Evolutionary conservation across 2,113 vertebrate genomes (phyloP).

Genomic region (Promerops cafer): DNA sequence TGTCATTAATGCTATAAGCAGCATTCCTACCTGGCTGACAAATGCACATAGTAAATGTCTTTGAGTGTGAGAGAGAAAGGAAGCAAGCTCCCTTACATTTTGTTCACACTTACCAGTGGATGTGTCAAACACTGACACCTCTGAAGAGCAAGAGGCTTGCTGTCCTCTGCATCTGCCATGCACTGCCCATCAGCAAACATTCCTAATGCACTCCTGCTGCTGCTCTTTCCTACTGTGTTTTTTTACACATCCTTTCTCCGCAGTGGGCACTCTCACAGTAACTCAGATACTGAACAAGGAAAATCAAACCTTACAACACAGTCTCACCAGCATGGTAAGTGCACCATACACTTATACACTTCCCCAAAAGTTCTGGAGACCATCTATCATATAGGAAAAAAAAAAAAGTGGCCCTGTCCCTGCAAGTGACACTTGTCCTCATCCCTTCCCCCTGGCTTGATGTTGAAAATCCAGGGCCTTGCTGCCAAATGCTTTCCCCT

Average conservation of each 20-base stretch:
- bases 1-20: background rate
- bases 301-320: background rate
- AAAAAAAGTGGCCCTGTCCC: background rate
- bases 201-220: background rate
- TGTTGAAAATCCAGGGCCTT: background rate
- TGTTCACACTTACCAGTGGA: slow-evolving; percentile 6
- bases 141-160: background rate
- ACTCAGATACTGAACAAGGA: background rate
- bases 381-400: background rate
- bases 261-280: background rate
- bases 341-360: background rate
- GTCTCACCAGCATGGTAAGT: background rate
- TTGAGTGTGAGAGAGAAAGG: background rate
- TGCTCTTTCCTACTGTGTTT: background rate
- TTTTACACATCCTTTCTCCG: background rate
- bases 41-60: background rate
- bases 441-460: background rate
- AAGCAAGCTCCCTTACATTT: slow-evolving; percentile 3
- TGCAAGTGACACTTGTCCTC: background rate
- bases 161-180: background rate
- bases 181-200: background rate
- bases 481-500: background rate
- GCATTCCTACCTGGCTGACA: background rate
- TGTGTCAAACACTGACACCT: slow-evolving; percentile 35
- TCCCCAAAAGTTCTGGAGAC: background rate